Evolutionary conservation across 1,140 invertebrate species (phyloP).

Genomic region (Leptinotarsa texana): DNA sequence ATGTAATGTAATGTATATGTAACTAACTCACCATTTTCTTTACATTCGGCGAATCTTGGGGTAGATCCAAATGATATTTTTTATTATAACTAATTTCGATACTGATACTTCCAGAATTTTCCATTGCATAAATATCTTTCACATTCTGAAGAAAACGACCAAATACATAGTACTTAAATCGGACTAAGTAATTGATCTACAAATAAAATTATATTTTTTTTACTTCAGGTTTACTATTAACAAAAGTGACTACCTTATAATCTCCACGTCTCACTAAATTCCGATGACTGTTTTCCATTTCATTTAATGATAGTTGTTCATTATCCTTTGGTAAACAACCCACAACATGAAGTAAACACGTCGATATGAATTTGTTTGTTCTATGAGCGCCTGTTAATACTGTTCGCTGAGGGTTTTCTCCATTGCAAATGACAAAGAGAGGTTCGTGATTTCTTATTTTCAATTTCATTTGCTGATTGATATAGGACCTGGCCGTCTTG

Average conservation of each 20-base stretch:
- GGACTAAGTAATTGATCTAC: not conserved
- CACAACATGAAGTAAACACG: constrained; percentile 21
- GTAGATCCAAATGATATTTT: constrained; percentile 7
- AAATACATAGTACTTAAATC: constrained; percentile 18
- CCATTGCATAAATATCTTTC: constrained; percentile 17
- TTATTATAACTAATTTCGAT: constrained; percentile 31
- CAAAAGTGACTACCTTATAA: not conserved
- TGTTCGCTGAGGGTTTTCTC: constrained; percentile 30
- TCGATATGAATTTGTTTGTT: constrained; percentile 5
- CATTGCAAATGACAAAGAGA: constrained; percentile 35
- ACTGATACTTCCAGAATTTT: constrained; percentile 28
- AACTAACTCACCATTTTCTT: constrained; percentile 26
- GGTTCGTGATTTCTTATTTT: constrained; percentile 8
- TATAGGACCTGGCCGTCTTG: constrained; percentile 33
- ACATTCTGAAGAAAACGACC: constrained; percentile 28
- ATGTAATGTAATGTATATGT: no score
- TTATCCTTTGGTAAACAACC: constrained; percentile 25
- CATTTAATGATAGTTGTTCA: constrained; percentile 14
- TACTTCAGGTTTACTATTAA: not conserved
- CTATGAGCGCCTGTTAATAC: constrained; percentile 25
- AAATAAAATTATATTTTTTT: not conserved
- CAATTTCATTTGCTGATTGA: constrained; percentile 13
- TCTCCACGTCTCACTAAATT: not conserved
- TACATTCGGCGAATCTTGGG: not conserved
- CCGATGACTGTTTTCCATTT: constrained; percentile 30